A percentile compares a stretch with the other conserved stretches of the same genome.
Conservation (phyloP, 2,888 invertebrate genomes). For the Petrolisthes manimaculis region DNA sequence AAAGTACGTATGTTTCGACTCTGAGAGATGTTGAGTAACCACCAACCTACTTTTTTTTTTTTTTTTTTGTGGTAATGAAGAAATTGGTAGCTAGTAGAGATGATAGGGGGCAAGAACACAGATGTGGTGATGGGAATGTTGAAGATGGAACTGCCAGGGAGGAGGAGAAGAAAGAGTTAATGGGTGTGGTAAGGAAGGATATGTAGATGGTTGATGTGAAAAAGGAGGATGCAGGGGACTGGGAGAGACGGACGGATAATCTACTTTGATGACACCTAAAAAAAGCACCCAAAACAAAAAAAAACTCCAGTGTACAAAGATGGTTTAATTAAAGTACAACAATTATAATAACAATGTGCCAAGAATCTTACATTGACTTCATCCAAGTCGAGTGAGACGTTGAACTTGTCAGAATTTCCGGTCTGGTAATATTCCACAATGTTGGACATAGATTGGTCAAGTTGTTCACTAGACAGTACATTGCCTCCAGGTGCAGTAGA, state of each 20-base stretch:
- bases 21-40: no score
- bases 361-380: not conserved
- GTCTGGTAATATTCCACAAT: slow-evolving; percentile 39
- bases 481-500: not conserved
- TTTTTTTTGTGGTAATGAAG: no score
- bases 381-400: not conserved
- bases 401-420: not conserved
- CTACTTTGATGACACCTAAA: not conserved
- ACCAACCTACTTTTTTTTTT: not conserved
- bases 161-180: not conserved
- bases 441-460: not conserved
- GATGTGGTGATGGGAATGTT: not conserved
- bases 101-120: not conserved
- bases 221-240: not conserved
- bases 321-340: not conserved
- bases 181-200: not conserved
- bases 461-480: slow-evolving; percentile 11
- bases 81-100: not conserved
- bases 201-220: not conserved
- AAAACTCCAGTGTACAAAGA: not conserved
- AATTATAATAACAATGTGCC: not conserved
- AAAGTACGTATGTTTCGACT: no score
- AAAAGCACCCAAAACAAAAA: no score
- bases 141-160: not conserved
- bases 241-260: not conserved